phyloP scores from a whole-genome alignment of 2,888 invertebrate genomes.

The Hirudinaria manillensis region DNA sequence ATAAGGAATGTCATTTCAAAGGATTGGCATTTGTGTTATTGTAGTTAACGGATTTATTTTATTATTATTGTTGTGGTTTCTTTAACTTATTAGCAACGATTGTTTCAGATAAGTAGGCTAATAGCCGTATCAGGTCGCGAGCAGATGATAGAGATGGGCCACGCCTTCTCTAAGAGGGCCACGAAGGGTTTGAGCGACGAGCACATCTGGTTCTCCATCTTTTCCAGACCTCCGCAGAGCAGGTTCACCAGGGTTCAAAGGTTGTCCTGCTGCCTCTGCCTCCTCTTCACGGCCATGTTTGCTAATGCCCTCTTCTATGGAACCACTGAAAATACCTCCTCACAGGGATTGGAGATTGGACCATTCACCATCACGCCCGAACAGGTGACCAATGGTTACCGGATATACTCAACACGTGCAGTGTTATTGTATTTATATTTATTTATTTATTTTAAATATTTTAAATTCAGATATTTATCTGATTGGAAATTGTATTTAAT shows the following conservation, averaged over 20 bases:
- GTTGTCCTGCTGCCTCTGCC: constrained; percentile 56
- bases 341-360: constrained; percentile 52
- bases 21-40: too few relatives aligned
- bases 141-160: constrained; percentile 55
- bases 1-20: too few relatives aligned
- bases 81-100: too few relatives aligned
- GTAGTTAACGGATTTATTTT: too few relatives aligned
- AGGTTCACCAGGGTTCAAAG: constrained; percentile 54
- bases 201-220: constrained; percentile 59
- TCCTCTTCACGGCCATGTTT: constrained; percentile 57
- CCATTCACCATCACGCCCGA: constrained; percentile 56
- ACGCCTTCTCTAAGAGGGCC: constrained; percentile 54
- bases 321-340: constrained; percentile 41
- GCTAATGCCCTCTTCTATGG: constrained; percentile 59
- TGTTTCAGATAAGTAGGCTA: constrained; percentile 55
- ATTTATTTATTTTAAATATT: too few relatives aligned
- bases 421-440: too few relatives aligned
- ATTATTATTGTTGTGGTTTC: too few relatives aligned
- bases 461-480: too few relatives aligned
- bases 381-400: constrained; percentile 47
- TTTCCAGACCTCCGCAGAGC: constrained; percentile 56
- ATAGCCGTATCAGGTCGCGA: constrained; percentile 56
- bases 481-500: too few relatives aligned
- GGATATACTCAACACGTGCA: background rate
- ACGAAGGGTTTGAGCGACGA: constrained; percentile 51